These are phyloP conservation scores for Catostomus latipinnis DNA, from an alignment of 2,797 vertebrate species.

Conservation along the genomic window DNA sequence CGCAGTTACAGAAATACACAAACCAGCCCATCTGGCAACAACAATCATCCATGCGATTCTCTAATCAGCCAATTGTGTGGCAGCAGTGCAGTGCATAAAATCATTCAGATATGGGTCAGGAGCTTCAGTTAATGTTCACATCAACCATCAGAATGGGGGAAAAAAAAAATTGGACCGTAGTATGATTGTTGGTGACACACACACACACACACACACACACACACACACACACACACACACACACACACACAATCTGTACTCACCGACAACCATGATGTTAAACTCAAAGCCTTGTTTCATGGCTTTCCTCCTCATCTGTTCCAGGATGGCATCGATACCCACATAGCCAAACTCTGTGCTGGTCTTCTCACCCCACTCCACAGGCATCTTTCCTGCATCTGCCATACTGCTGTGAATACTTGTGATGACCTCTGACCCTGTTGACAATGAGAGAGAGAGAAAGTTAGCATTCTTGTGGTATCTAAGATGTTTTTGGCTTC, in stretches of 20 bases:
- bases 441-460: not conserved
- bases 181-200: no score
- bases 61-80: no score
- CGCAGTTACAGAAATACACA: no score
- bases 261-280: conserved; percentile 92
- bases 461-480: not conserved
- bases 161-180: no score
- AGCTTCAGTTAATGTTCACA: no score
- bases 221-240: not conserved
- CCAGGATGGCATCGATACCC: conserved; percentile 81
- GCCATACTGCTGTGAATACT: conserved; percentile 84
- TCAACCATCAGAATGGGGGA: no score
- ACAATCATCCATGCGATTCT: no score
- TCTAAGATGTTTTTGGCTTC: not conserved
- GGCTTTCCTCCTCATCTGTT: conserved; percentile 89
- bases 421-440: conserved; percentile 80
- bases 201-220: no score
- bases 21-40: no score
- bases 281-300: conserved; percentile 91
- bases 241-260: conserved; percentile 59
- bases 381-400: conserved; percentile 80
- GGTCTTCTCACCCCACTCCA: conserved; percentile 81
- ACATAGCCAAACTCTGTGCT: conserved; percentile 72
- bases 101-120: no score
- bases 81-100: no score